Base-by-base conservation (phyloP, 1,140 invertebrate genomes). In the Cherax quadricarinatus region DNA sequence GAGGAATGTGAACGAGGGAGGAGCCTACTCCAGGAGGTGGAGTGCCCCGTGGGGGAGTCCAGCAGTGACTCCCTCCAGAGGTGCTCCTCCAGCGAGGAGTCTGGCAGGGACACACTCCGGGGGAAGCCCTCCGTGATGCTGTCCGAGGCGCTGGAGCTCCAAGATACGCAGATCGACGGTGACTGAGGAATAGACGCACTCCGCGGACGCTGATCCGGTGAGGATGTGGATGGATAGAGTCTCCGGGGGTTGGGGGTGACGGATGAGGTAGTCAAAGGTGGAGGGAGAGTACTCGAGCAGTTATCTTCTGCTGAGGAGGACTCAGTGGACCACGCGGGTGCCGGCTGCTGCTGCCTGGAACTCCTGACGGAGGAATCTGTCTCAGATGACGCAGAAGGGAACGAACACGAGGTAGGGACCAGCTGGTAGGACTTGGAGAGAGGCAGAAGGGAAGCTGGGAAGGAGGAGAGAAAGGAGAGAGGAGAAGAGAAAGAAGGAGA, bases 101-200 rank as follows among this genome's bases (percentile, higher is more conserved):
- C 91, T 30, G 85, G 91, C 5, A 92, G 66, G 1, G 91, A 92
- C 49, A 73, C 78, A 57, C 91, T 88, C 9, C 91, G 78, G 2
- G 91, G 91, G 86, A 88, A 88, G 24, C 49, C 66, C 60, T 87
- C 86, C 75, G 62, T 60, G 84, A 79, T 60, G 80, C 49, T 60
- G 4, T 85, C 89, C 12, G 82, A 21, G 18, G 70, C n/a, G n/a
- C 57, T 60, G 51, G n/a, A 30, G 21, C 75, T 79, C 79, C 88
- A 82, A 0, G 88, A 82, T 10, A 51, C n/a, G 80, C 79, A 66
- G 51, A 51, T 18, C 9, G 83, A 86, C 60, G 82, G 80, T 41
- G 91, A 87, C 86, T 92, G 85, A 21, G 85, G 91, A n/a, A 92
- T 62, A 1, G 91, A 92, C 79, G 85, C 85, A 83, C 91, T 82